These are phyloP conservation scores for Coleophora deauratella DNA, from an alignment of 2,888 invertebrate genomes.

Conservation along the genomic window DNA sequence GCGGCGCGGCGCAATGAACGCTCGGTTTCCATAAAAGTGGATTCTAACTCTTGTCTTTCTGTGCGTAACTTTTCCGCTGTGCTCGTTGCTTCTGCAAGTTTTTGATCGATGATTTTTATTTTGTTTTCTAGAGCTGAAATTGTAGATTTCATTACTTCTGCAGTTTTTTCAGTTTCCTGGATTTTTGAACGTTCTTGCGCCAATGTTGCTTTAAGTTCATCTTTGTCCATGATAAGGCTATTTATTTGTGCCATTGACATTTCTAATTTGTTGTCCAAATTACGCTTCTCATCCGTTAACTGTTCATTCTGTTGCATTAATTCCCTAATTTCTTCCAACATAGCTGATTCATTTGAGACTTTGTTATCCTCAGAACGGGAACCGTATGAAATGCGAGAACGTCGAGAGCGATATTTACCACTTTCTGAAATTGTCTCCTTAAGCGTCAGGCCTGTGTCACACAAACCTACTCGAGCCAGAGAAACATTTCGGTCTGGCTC, in stretches of 20 bases:
- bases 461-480: slow-evolving; percentile 82
- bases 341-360: slow-evolving; percentile 66
- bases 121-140: slow-evolving; percentile 33
- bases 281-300: slow-evolving; percentile 45
- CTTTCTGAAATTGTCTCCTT: slow-evolving; percentile 45
- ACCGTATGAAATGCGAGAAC: slow-evolving; percentile 55
- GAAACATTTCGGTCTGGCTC: slow-evolving; percentile 90
- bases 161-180: slow-evolving; percentile 34
- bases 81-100: slow-evolving; percentile 36
- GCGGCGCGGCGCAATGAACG: slow-evolving; percentile 77
- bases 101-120: slow-evolving; percentile 45
- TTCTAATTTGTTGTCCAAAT: slow-evolving; percentile 59
- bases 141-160: slow-evolving; percentile 35
- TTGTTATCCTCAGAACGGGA: slow-evolving; percentile 59
- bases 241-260: slow-evolving; percentile 44
- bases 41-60: slow-evolving; percentile 56
- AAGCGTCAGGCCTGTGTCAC: slow-evolving; percentile 41
- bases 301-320: slow-evolving; percentile 40
- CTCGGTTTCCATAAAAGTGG: slow-evolving; percentile 62
- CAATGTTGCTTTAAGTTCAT: slow-evolving; percentile 35
- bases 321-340: slow-evolving; percentile 70
- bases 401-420: slow-evolving; percentile 47
- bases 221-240: slow-evolving; percentile 39
- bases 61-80: slow-evolving; percentile 41
- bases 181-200: slow-evolving; percentile 32